A percentile compares a stretch with the other conserved stretches of the same genome.
These are phyloP conservation scores for Podiceps cristatus DNA, from an alignment of 2,113 vertebrate species.

Conservation along the genomic window DNA sequence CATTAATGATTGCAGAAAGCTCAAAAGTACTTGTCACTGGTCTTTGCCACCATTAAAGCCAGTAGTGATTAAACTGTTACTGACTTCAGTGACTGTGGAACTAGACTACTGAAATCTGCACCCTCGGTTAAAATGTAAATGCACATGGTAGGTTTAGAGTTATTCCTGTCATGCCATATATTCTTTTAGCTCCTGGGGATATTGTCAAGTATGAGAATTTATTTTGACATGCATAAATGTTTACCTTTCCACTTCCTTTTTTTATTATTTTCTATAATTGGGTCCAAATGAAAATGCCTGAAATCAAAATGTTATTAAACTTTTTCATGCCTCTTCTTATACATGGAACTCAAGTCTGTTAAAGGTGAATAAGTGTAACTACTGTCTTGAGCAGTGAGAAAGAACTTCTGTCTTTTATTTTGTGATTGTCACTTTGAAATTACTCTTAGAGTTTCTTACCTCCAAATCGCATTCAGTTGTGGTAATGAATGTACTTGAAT, in stretches of 20 bases:
- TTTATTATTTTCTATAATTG: neutral
- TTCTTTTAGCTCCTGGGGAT: neutral
- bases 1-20: neutral
- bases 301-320: neutral
- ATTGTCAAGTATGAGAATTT: neutral
- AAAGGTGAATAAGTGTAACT: neutral
- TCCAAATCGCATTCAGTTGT: neutral
- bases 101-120: neutral
- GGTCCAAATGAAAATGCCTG: neutral
- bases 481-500: neutral
- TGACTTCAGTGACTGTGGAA: neutral
- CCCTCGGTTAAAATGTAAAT: neutral
- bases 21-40: neutral
- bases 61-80: neutral
- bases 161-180: neutral
- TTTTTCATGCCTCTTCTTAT: neutral
- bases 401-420: neutral
- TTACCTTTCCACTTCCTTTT: neutral
- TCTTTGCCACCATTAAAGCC: neutral
- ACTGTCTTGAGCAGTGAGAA: neutral
- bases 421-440: neutral
- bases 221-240: neutral
- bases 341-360: rapidly evolving
- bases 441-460: rapidly evolving
- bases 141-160: neutral